Conservation (phyloP, 2,888 invertebrate species). For the Erebia aethiops region DNA sequence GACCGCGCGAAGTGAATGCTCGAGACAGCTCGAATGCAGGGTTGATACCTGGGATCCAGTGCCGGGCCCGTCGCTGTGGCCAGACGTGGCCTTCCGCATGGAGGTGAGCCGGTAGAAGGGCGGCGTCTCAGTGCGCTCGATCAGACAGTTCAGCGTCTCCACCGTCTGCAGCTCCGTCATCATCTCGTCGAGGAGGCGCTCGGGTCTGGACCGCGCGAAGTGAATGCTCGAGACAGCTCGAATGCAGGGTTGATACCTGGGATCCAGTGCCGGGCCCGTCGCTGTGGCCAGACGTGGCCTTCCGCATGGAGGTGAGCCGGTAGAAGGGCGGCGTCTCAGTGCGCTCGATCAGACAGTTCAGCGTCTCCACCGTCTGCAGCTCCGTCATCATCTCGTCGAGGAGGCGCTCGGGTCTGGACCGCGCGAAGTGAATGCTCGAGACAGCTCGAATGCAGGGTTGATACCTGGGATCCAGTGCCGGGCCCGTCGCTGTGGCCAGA, state of each 20-base stretch:
- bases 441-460: too few species aligned
- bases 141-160: constrained; percentile 96
- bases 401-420: constrained; percentile 95
- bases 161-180: constrained; percentile 98
- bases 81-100: constrained; percentile 94
- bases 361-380: constrained; percentile 97
- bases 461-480: constrained; percentile 73
- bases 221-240: constrained; percentile 52
- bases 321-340: constrained; percentile 99
- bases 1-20: constrained; percentile 89
- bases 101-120: constrained; percentile 98
- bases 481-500: constrained; percentile 83
- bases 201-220: constrained; percentile 95
- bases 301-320: constrained; percentile 95
- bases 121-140: constrained; percentile 98
- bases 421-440: constrained; percentile 85
- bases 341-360: constrained; percentile 97
- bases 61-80: constrained; percentile 75
- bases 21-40: too few species aligned
- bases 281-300: constrained; percentile 88
- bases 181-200: constrained; percentile 96
- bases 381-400: constrained; percentile 99
- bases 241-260: constrained; percentile 53
- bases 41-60: constrained; percentile 69
- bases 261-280: constrained; percentile 75